These are phyloP conservation scores for Heliconius ismenius DNA, from an alignment of 2,888 invertebrate species.

Conservation along the genomic window DNA sequence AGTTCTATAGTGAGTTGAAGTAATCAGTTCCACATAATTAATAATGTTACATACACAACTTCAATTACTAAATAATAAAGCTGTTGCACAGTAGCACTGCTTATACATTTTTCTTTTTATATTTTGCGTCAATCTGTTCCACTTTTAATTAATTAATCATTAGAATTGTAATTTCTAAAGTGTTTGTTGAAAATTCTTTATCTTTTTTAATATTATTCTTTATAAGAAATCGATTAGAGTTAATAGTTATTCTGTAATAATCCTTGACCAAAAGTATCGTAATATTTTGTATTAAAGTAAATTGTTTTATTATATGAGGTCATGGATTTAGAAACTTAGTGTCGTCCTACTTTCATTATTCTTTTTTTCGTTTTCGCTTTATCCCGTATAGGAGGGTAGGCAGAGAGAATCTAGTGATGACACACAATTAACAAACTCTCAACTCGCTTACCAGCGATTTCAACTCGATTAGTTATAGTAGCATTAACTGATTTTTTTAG, in stretches of 20 bases:
- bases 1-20: too few species aligned
- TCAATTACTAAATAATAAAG: background rate
- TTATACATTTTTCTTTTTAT: constrained; percentile 11
- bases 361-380: background rate
- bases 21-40: too few species aligned
- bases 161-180: constrained; percentile 18
- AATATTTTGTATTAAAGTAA: constrained; percentile 32
- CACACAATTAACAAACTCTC: background rate
- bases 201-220: constrained; percentile 16
- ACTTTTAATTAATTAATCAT: constrained; percentile 19
- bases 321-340: constrained; percentile 38
- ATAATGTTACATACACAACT: background rate
- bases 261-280: constrained; percentile 40
- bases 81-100: background rate
- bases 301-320: constrained; percentile 32
- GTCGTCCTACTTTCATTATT: constrained; percentile 31
- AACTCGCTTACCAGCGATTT: background rate
- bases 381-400: background rate
- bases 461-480: too few species aligned
- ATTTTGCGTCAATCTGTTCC: constrained; percentile 20
- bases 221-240: constrained; percentile 30
- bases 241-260: constrained; percentile 36
- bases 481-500: too few species aligned
- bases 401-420: background rate
- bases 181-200: constrained; percentile 8